Percentiles rank a stretch among this genome's conserved stretches.
Evolutionary conservation across 2,888 invertebrate species (phyloP).

Genomic region (Drosophila koepferae): DNA sequence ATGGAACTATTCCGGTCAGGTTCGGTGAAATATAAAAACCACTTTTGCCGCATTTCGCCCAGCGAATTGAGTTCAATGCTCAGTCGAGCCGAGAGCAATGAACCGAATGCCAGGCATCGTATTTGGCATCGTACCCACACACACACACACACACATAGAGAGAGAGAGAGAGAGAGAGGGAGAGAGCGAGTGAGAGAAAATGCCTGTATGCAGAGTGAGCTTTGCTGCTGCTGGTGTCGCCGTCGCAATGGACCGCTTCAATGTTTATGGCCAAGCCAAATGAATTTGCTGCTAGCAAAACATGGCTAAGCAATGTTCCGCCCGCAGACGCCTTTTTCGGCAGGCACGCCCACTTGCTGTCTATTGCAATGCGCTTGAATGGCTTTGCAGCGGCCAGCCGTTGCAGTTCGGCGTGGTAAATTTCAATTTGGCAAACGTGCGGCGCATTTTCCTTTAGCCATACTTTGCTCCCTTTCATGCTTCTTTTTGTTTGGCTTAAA

Average conservation of each 20-base stretch:
- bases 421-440: conserved; percentile 70
- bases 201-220: conserved; percentile 19
- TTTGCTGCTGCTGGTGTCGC: conserved; percentile 39
- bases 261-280: conserved; percentile 57
- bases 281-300: conserved; percentile 40
- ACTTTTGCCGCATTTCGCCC: conserved; percentile 52
- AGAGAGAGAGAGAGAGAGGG: not conserved
- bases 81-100: conserved; percentile 55
- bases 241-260: conserved; percentile 50
- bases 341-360: conserved; percentile 39
- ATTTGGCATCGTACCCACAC: conserved; percentile 32
- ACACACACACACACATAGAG: conserved; percentile 9
- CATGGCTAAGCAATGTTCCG: conserved; percentile 20
- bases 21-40: conserved; percentile 25
- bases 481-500: conserved; percentile 17
- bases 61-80: conserved; percentile 60
- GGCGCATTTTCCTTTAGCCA: conserved; percentile 44
- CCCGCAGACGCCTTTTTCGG: not conserved
- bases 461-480: not conserved
- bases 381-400: conserved; percentile 27
- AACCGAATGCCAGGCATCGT: conserved; percentile 39
- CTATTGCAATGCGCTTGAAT: conserved; percentile 47
- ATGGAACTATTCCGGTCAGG: conserved; percentile 24
- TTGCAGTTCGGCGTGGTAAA: conserved; percentile 57
- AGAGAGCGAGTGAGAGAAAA: not conserved